These are phyloP conservation scores for Artibeus jamaicensis DNA, from an alignment of 2,797 vertebrate species.

Conservation along the genomic window DNA sequence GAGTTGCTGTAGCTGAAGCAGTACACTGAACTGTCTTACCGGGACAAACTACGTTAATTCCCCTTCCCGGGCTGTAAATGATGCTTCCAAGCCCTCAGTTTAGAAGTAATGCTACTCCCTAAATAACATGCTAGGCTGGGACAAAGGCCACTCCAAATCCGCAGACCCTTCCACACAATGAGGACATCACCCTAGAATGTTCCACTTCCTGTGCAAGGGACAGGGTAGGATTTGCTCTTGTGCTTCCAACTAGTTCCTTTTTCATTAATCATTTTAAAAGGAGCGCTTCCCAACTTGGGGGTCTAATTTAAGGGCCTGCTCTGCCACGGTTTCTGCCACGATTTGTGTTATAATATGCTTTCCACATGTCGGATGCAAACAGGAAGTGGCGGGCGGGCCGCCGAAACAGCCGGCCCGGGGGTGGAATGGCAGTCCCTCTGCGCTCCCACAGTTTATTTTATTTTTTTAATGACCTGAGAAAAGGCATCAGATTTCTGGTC, in stretches of 20 bases:
- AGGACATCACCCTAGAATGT: constrained; percentile 47
- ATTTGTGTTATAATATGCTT: background rate
- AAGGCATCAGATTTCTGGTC: constrained; percentile 54
- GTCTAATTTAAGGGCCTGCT: background rate
- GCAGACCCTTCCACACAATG: constrained; percentile 6
- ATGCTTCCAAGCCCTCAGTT: constrained; percentile 45
- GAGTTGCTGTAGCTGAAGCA: background rate
- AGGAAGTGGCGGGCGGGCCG: background rate
- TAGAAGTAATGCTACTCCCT: background rate
- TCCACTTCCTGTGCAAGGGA: background rate
- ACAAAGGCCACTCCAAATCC: constrained; percentile 23
- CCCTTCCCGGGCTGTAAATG: background rate
- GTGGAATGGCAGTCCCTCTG: background rate
- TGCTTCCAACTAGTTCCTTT: background rate
- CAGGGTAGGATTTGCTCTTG: background rate
- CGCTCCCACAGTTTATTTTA: background rate
- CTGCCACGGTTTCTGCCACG: background rate
- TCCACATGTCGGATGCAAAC: background rate
- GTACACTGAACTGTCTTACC: background rate
- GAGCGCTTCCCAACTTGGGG: constrained; percentile 26
- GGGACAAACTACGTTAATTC: background rate
- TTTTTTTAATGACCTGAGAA: constrained; percentile 48
- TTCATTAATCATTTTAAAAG: constrained; percentile 37
- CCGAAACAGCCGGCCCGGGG: background rate
- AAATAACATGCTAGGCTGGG: constrained; percentile 53